These are phyloP conservation scores for Epizoanthus stellaris DNA, from an alignment of 92 coral and sea anemone genomes.

Conservation along the genomic window DNA sequence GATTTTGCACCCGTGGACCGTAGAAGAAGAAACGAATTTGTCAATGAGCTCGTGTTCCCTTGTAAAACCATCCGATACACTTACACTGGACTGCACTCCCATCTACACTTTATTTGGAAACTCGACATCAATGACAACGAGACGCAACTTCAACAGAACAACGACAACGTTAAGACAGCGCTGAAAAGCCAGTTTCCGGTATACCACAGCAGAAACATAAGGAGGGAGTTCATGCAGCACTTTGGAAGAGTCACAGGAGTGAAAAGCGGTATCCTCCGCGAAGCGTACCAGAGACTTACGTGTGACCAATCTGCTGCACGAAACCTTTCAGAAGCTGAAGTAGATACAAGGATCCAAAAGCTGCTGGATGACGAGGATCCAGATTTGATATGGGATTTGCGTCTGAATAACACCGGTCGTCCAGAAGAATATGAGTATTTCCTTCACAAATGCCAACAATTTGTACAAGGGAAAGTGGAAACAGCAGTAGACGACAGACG, in stretches of 20 bases:
- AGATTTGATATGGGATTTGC: constrained; percentile 43
- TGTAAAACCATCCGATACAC: constrained; percentile 39
- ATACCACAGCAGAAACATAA: constrained; percentile 26
- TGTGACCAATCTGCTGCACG: constrained; percentile 21
- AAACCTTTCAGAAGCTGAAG: constrained; percentile 9
- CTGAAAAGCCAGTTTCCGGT: too few relatives aligned
- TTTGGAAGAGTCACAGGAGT: constrained; percentile 43
- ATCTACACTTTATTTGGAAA: constrained; percentile 40
- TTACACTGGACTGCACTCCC: constrained; percentile 43
- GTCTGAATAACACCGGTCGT: constrained; percentile 28
- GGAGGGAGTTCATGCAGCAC: constrained; percentile 40
- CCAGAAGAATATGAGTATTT: constrained; percentile 48
- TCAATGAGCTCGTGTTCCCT: constrained; percentile 35
- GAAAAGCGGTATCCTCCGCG: constrained; percentile 48
- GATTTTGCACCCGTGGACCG: constrained; percentile 43
- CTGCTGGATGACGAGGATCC: constrained; percentile 28
- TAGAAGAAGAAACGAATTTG: constrained; percentile 7
- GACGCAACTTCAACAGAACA: too few relatives aligned
- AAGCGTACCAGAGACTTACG: constrained; percentile 48
- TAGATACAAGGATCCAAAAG: not conserved
- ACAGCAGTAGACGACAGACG: constrained; percentile 61
- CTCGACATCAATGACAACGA: too few relatives aligned
- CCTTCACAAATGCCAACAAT: constrained; percentile 44
- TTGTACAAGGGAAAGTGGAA: constrained; percentile 48
- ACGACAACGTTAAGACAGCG: too few relatives aligned